A percentile compares a stretch with the other conserved stretches of the same genome.
Evolutionary conservation across 1,140 invertebrate genomes (phyloP).

Genomic region (Philotrypesis tridentata): DNA sequence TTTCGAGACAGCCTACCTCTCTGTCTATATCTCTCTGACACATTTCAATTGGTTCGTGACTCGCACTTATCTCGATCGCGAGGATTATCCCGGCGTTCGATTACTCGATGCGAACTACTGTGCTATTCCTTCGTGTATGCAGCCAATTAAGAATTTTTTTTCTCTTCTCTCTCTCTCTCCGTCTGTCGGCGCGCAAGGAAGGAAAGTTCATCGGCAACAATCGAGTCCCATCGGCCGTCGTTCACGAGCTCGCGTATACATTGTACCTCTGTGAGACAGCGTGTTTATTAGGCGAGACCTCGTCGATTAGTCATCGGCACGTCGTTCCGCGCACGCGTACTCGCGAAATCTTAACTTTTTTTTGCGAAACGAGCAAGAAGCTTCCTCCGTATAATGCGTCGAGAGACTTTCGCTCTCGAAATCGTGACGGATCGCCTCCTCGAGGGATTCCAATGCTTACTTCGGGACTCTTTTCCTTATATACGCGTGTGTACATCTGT

Average conservation of each 20-base stretch:
- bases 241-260: too few relatives aligned
- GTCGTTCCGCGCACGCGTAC: neutral
- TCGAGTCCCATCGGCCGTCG: neutral
- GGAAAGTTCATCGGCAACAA: too few relatives aligned
- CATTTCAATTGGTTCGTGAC: slow-evolving; percentile 28
- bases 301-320: neutral
- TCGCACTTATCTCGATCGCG: neutral
- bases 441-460: slow-evolving; percentile 32
- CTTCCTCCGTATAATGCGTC: neutral
- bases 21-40: neutral
- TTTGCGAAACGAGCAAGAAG: neutral
- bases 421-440: slow-evolving; percentile 40
- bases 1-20: neutral
- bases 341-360: slow-evolving; percentile 27
- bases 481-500: neutral
- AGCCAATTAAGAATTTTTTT: slow-evolving; percentile 3
- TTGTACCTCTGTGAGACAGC: too few relatives aligned
- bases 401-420: slow-evolving; percentile 38
- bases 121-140: slow-evolving; percentile 16
- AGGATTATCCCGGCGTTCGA: slow-evolving; percentile 7
- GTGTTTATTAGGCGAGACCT: neutral
- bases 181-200: neutral
- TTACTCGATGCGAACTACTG: slow-evolving; percentile 14
- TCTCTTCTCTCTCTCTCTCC: neutral
- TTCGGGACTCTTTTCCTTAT: neutral